A percentile compares a stretch with the other conserved stretches of the same genome.
Conservation (phyloP, 1,140 invertebrate species). For the Heterodera carotae region DNA sequence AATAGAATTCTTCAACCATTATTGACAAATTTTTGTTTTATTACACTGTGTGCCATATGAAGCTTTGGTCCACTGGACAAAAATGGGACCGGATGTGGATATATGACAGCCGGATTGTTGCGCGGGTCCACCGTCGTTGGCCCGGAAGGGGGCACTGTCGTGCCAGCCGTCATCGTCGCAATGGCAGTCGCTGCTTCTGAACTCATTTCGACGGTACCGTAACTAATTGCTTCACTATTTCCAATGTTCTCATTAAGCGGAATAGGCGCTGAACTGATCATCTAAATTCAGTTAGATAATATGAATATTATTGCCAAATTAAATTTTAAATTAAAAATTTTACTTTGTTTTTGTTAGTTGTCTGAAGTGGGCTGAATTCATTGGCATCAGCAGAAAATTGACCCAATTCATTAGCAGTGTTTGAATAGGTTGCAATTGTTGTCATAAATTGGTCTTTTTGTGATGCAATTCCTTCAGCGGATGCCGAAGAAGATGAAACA, state of each 20-base stretch:
- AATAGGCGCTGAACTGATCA: not conserved
- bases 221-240: conserved; percentile 5
- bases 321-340: no score
- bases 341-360: no score
- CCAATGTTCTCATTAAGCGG: conserved; percentile 3
- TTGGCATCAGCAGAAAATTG: no score
- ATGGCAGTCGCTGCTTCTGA: not conserved
- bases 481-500: not conserved
- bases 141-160: not conserved
- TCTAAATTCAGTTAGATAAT: not conserved
- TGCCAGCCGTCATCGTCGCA: not conserved
- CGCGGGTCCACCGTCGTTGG: conserved; percentile 40
- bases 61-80: conserved; percentile 52
- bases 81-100: conserved; percentile 64
- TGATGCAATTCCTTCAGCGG: not conserved
- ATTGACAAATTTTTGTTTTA: not conserved
- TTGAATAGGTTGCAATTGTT: no score
- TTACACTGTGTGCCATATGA: conserved; percentile 48
- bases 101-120: conserved; percentile 56
- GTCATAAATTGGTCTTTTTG: no score
- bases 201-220: not conserved
- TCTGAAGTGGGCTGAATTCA: no score
- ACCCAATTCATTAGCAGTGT: no score
- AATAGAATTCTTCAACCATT: not conserved
- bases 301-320: no score